phyloP scores from a whole-genome alignment of 2,888 invertebrate species.

The Lasioglossum pauxillum region DNA sequence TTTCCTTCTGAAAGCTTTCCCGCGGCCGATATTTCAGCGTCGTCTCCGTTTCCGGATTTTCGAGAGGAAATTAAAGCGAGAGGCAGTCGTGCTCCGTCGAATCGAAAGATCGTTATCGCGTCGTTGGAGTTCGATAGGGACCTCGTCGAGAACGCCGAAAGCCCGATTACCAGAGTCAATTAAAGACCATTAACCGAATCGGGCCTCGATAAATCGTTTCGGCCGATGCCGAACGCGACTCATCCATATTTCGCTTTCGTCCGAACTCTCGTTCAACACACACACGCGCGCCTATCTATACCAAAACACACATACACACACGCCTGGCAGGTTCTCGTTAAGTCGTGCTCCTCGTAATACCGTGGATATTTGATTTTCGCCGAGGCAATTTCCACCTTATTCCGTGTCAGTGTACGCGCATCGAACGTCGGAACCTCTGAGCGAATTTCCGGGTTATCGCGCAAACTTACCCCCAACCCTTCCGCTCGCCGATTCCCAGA shows the following conservation, averaged over 20 bases:
- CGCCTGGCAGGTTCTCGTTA: slow-evolving; percentile 38
- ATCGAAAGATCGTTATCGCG: slow-evolving; percentile 39
- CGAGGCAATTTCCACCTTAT: slow-evolving; percentile 48
- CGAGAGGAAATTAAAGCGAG: slow-evolving; percentile 44
- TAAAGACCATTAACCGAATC: slow-evolving; percentile 56
- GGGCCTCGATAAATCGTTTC: slow-evolving; percentile 54
- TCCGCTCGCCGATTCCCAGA: neutral
- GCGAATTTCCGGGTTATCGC: slow-evolving; percentile 2
- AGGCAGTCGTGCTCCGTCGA: neutral
- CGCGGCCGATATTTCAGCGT: slow-evolving; percentile 29
- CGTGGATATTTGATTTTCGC: slow-evolving; percentile 62
- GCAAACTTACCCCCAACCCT: neutral
- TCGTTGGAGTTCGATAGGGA: neutral
- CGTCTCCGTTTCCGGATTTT: slow-evolving; percentile 17
- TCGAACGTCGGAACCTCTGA: neutral
- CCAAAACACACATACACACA: neutral
- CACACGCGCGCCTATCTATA: neutral
- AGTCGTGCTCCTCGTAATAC: slow-evolving; percentile 23
- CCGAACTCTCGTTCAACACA: neutral
- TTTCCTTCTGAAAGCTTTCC: neutral
- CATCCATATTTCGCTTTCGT: slow-evolving; percentile 2
- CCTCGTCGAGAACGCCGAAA: slow-evolving; percentile 36
- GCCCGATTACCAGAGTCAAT: slow-evolving; percentile 59
- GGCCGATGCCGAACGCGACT: neutral
- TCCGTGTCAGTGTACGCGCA: slow-evolving; percentile 21